Conservation (phyloP, 2,888 invertebrate species). For the Digitonthophagus gazella region DNA sequence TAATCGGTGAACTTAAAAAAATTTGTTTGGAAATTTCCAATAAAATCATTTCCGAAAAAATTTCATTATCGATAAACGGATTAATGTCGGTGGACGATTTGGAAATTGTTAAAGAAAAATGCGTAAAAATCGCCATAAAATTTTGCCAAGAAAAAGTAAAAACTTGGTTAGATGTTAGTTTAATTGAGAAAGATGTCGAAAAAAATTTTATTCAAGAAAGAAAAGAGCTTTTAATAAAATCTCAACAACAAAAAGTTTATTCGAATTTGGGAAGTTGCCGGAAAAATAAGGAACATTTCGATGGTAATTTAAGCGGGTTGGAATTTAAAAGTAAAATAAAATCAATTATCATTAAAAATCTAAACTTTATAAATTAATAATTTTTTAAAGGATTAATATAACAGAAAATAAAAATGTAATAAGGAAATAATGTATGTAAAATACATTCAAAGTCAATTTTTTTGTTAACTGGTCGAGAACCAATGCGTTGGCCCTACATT, state of each 20-base stretch:
- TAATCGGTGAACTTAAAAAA: background rate
- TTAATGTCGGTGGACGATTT: conserved; percentile 57
- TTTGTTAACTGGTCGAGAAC: conserved; percentile 37
- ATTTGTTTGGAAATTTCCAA: conserved; percentile 34
- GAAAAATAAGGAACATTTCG: conserved; percentile 1
- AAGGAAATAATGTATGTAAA: conserved; percentile 25
- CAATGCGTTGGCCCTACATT: conserved; percentile 43
- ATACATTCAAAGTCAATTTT: too few relatives aligned
- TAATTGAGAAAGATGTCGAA: conserved; percentile 37
- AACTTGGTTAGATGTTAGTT: conserved; percentile 58
- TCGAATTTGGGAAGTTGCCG: conserved; percentile 41
- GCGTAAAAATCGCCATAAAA: conserved; percentile 53
- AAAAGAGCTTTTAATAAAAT: too few relatives aligned
- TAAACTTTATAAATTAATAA: background rate
- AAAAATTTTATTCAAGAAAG: background rate
- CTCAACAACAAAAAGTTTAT: too few relatives aligned
- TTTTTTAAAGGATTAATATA: conserved; percentile 22
- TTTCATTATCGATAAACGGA: conserved; percentile 45
- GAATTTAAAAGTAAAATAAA: too few relatives aligned
- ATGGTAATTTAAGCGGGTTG: conserved; percentile 14
- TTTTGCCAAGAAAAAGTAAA: conserved; percentile 54
- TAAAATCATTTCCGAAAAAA: conserved; percentile 36
- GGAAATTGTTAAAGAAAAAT: conserved; percentile 53
- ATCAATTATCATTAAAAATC: background rate
- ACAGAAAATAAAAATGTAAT: conserved; percentile 19